Conservation (phyloP, 2,888 invertebrate species). For the Mactromeris polynyma region DNA sequence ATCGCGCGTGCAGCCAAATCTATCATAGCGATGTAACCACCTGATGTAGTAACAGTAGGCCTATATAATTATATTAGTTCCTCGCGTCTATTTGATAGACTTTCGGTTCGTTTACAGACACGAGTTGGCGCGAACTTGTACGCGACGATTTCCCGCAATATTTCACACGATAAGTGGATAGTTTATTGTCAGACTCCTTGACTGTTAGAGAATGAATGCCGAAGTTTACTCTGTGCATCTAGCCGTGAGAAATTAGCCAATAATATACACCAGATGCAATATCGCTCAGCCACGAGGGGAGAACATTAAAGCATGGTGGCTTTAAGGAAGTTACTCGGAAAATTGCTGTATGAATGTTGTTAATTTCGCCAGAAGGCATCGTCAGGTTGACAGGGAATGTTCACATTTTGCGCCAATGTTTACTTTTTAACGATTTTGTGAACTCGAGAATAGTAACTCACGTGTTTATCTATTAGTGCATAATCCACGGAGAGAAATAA, state of each 20-base stretch:
- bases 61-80: no score
- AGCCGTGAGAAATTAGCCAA: conserved; percentile 12
- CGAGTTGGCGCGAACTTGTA: not conserved
- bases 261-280: not conserved
- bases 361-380: conserved; percentile 33
- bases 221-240: not conserved
- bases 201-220: not conserved
- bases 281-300: not conserved
- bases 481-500: not conserved
- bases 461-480: not conserved
- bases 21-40: no score
- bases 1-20: no score
- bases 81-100: no score
- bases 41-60: no score
- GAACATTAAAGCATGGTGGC: not conserved
- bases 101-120: no score
- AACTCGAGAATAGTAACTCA: not conserved
- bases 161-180: not conserved
- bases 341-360: not conserved
- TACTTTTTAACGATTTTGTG: conserved; percentile 6
- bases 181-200: not conserved
- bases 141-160: not conserved
- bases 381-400: conserved; percentile 27
- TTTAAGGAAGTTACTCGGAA: conserved; percentile 41
- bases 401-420: conserved; percentile 14